Evolutionary conservation across 2,113 vertebrate species (phyloP), one percentile per base, ranked within the genome.

Genomic region (Cyphomyrus discorhynchus): DNA sequence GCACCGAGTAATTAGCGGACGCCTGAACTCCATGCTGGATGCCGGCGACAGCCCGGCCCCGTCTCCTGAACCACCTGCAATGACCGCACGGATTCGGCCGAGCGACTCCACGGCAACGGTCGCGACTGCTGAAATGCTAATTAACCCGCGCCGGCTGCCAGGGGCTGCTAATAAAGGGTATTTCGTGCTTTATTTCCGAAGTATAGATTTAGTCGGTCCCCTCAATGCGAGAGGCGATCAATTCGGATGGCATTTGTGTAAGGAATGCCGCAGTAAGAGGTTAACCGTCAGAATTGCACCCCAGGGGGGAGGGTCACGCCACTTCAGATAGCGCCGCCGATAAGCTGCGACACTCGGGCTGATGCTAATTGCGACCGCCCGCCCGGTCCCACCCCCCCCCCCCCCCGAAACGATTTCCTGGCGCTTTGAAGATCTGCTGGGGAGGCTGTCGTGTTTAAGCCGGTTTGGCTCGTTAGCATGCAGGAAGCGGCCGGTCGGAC

Each of bases 391-490:
- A 1, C 66, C 19, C 82, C n/a, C 88, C 66, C 19, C 82, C n/a
- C 88, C 31, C 70, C 58, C 86, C 53, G 3, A 35, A 85, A 86
- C 85, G 3, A 27, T 89, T 70, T 87, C 89, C 56, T 82, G 58
- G 7, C 15, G 83, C 90, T 91, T 91, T 92, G 90, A 93, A 93
- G 91, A 90, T 90, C 88, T 90, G 56, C 49, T 89, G 5, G 9
- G 66, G 87, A 90, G 90, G 90, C 89, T 15, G 88, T 88, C 47
- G 86, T 42, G 90, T 92, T 91, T 90, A 92, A 93, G 82, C 49
- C 4, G 83, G 88, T 0, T 90, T 88, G 56, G 85, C 91, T 93
- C 89, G 89, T 94, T 93, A 91, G 91, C 90, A 89, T 89, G 92
- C 56, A 80, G 88, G 66, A 91, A 92, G 90, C 90, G 90, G 62